Evolutionary conservation across 2,888 invertebrate genomes (phyloP).

Genomic region (Eupithecia subumbrata): DNA sequence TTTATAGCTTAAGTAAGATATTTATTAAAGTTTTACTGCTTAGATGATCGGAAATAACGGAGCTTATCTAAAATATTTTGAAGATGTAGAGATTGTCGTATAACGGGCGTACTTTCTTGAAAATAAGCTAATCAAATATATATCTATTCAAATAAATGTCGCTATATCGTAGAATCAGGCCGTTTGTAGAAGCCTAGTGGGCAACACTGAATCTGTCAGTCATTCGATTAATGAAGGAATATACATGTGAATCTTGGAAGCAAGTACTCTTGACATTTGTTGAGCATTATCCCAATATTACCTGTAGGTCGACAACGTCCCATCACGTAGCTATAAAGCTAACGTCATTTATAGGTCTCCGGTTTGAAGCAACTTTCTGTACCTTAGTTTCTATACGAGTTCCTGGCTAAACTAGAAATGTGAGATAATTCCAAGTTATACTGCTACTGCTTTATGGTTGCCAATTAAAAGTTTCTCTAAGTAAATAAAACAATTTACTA

Average conservation of each 20-base stretch:
- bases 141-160: no score
- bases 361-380: conserved; percentile 8
- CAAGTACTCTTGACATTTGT: neutral
- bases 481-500: neutral
- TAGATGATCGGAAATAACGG: conserved; percentile 4
- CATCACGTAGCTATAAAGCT: neutral
- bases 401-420: neutral
- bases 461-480: conserved; percentile 10
- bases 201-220: neutral
- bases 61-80: neutral
- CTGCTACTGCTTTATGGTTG: neutral
- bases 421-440: conserved; percentile 4
- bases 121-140: neutral
- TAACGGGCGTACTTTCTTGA: neutral
- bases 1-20: conserved; percentile 15
- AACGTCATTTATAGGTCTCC: neutral
- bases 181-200: no score
- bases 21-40: conserved; percentile 8
- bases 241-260: no score
- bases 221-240: neutral
- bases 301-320: neutral
- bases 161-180: no score
- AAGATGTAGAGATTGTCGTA: neutral
- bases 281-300: neutral
- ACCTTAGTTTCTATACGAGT: conserved; percentile 14